phyloP scores from a whole-genome alignment of 1,140 invertebrate species.

The Papilio polytes region DNA sequence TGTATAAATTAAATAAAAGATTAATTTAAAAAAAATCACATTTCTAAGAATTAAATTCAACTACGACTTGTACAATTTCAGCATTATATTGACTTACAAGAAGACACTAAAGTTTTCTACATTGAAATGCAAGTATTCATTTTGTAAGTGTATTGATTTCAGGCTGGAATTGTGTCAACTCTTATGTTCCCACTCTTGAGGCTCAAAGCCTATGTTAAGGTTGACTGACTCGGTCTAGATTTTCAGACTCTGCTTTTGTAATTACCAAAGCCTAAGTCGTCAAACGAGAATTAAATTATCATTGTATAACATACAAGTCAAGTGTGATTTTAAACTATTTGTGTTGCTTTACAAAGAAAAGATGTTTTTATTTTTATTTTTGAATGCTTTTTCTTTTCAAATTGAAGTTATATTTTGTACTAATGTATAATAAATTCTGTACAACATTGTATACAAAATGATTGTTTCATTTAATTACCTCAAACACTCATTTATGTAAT shows the following conservation, averaged over 20 bases:
- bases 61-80: slow-evolving; percentile 8
- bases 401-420: background rate
- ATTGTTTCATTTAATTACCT: background rate
- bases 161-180: background rate
- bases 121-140: background rate
- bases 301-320: background rate
- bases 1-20: slow-evolving; percentile 33
- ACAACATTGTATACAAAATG: slow-evolving; percentile 4
- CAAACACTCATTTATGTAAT: background rate
- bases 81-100: background rate
- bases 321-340: background rate
- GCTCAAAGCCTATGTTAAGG: background rate
- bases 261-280: slow-evolving; percentile 4
- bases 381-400: background rate
- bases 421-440: background rate
- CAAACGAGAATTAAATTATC: background rate
- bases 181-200: background rate
- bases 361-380: background rate
- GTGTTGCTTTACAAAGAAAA: background rate
- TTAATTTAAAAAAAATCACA: slow-evolving; percentile 31
- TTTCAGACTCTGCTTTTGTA: background rate
- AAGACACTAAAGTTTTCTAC: no score
- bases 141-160: background rate
- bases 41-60: background rate
- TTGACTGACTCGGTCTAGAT: background rate